Conservation (phyloP, 1,140 invertebrate species). For the Belonocnema kinseyi region DNA sequence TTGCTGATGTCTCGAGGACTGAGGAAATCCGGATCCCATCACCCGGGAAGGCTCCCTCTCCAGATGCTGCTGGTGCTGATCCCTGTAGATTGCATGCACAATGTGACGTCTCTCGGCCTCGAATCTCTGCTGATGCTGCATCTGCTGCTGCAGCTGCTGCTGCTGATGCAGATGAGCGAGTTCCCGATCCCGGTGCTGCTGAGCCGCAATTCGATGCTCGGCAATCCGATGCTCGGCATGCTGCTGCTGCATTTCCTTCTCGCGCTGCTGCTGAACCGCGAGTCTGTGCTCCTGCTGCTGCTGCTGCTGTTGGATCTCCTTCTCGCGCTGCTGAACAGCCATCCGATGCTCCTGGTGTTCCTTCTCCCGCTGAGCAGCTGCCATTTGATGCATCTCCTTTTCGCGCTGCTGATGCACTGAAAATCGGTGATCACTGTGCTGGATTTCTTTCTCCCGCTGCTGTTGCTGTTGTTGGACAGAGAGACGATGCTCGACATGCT, state of each 20-base stretch:
- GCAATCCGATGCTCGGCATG: slow-evolving; percentile 52
- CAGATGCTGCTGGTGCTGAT: slow-evolving; percentile 68
- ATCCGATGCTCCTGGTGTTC: slow-evolving; percentile 67
- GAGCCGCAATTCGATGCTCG: slow-evolving; percentile 54
- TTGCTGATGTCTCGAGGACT: slow-evolving; percentile 59
- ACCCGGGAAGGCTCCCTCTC: slow-evolving; percentile 67
- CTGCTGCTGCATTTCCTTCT: slow-evolving; percentile 65
- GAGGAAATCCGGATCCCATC: slow-evolving; percentile 61
- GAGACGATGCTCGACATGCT: slow-evolving; percentile 59
- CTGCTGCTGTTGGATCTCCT: slow-evolving; percentile 64
- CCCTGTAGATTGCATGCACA: slow-evolving; percentile 65
- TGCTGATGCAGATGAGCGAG: slow-evolving; percentile 64
- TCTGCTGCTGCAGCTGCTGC: slow-evolving; percentile 66
- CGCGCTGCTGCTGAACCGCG: slow-evolving; percentile 59
- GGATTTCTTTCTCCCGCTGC: slow-evolving; percentile 62
- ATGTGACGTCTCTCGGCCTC: slow-evolving; percentile 69
- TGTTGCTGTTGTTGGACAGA: slow-evolving; percentile 36
- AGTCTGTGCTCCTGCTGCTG: slow-evolving; percentile 68
- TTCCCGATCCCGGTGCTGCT: slow-evolving; percentile 65
- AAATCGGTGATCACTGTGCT: slow-evolving; percentile 62
- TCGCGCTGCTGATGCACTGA: slow-evolving; percentile 67
- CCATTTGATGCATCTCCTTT: slow-evolving; percentile 70
- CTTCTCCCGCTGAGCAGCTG: slow-evolving; percentile 61
- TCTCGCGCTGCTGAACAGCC: slow-evolving; percentile 65
- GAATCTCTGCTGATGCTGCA: slow-evolving; percentile 73